phyloP scores from a whole-genome alignment of 2,888 invertebrate genomes.

The Parapristionchus giblindavisi region DNA sequence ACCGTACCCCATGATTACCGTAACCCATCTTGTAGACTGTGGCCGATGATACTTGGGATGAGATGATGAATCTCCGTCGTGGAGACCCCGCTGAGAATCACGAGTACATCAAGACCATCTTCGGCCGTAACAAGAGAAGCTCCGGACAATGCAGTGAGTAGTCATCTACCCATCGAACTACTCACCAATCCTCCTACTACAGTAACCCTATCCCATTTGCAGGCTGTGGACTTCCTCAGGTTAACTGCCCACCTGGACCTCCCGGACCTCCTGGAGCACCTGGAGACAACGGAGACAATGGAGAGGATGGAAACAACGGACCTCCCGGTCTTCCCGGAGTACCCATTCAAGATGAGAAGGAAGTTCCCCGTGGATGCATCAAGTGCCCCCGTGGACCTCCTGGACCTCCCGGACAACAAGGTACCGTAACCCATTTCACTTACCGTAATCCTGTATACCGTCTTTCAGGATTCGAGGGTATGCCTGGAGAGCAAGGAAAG shows the following conservation, averaged over 20 bases:
- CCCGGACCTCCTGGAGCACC: constrained; percentile 59
- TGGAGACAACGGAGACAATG: constrained; percentile 59
- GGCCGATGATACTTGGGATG: constrained; percentile 58
- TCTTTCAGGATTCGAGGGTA: constrained; percentile 48
- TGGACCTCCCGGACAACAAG: constrained; percentile 50
- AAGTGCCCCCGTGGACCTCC: constrained; percentile 59
- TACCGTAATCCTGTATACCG: neutral
- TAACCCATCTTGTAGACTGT: constrained; percentile 44
- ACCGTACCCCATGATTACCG: neutral
- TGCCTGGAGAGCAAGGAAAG: constrained; percentile 55
- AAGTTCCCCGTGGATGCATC: constrained; percentile 57
- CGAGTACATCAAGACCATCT: constrained; percentile 49
- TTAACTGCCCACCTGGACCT: constrained; percentile 57
- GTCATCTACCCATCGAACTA: neutral
- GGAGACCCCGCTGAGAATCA: constrained; percentile 54
- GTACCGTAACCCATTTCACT: constrained; percentile 1
- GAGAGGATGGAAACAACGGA: constrained; percentile 59
- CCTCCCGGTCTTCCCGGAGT: constrained; percentile 57
- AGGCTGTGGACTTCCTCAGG: constrained; percentile 55
- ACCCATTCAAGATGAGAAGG: constrained; percentile 50
- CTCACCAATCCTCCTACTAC: neutral
- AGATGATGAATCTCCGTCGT: constrained; percentile 51
- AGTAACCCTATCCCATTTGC: constrained; percentile 9
- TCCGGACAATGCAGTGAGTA: constrained; percentile 49
- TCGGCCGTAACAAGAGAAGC: constrained; percentile 58